Evolutionary conservation across 2,113 vertebrate species (phyloP).

Genomic region (Sturnira hondurensis): DNA sequence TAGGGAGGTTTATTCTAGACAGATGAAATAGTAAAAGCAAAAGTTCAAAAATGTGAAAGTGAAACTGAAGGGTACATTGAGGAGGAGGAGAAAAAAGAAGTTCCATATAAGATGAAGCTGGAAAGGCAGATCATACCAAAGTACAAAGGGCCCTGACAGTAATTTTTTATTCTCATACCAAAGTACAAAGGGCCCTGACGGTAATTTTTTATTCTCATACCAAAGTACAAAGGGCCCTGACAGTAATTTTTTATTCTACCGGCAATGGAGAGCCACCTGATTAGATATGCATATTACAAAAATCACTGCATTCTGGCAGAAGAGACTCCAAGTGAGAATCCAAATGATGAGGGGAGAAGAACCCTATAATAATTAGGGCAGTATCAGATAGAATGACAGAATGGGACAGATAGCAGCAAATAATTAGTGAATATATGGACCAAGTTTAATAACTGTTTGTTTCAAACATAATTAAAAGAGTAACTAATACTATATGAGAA

Average conservation of each 20-base stretch:
- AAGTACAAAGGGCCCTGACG: no score
- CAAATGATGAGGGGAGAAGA: not conserved
- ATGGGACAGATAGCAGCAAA: not conserved
- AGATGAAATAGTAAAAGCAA: conserved; percentile 3
- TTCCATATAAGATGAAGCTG: not conserved
- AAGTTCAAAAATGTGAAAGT: not conserved
- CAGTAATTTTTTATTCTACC: not conserved
- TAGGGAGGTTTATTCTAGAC: not conserved
- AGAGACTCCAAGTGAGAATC: not conserved
- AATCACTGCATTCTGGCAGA: not conserved
- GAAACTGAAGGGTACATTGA: not conserved
- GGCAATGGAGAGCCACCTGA: not conserved
- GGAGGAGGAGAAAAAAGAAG: not conserved
- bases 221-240: not conserved
- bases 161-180: not conserved
- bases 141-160: not conserved
- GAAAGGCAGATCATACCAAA: not conserved
- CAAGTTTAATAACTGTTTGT: not conserved
- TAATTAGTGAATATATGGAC: not conserved
- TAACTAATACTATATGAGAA: not conserved
- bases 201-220: not conserved
- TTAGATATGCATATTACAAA: not conserved
- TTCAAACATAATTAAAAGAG: not conserved
- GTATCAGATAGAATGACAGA: not conserved
- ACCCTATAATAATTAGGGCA: not conserved